Base-by-base conservation (phyloP, 2,113 vertebrate genomes). In the Phrynosoma blainvillii region DNA sequence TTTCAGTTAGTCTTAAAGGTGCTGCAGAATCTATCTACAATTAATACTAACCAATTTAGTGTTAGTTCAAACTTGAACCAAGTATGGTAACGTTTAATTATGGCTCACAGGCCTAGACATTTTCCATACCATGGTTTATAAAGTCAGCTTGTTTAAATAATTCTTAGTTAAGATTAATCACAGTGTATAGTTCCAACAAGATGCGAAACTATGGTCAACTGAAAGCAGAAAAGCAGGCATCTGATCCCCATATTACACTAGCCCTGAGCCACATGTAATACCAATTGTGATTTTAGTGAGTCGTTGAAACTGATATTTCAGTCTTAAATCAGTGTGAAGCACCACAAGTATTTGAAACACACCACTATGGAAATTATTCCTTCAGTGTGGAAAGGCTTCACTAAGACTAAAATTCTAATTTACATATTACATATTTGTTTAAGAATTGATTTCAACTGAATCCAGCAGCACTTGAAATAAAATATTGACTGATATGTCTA, bases 401-500 rank as follows among this genome's bases (percentile, higher is more conserved):
- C 12, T 84, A 79, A 47, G 56, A 74, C 82, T 66, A 79, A 79
- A 89, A 82, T 2, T 70, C 81, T 88, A 83, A 59, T 87, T 88
- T 90, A 83, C 54, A 78, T 77, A 92, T 65, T 83, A 76, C 52
- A 81, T 91, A 85, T 92, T 88, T 62, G 10, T n/a, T 78, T 84
- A 84, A 92, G 91, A 78, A 85, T 77, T 89, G 88, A 90, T 40
- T 90, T 90, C 86, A 85, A 27, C 85, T 79, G 83, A 76, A 90
- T 86, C 90, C 93, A 83, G 89, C 92, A 89, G 74, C 89, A 82
- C 74, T 20, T 32, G 86, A 95, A 94, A 93, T 92, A 91, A 95
- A 93, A 95, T 90, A 92, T 92, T 91, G 91, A 87, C 81, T 1
- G 87, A 91, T 91, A 93, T 90, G 92, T 93, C 94, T 86, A 87